Evolutionary conservation across 2,888 invertebrate genomes (phyloP).

Genomic region (Chrysolina oricalcia): DNA sequence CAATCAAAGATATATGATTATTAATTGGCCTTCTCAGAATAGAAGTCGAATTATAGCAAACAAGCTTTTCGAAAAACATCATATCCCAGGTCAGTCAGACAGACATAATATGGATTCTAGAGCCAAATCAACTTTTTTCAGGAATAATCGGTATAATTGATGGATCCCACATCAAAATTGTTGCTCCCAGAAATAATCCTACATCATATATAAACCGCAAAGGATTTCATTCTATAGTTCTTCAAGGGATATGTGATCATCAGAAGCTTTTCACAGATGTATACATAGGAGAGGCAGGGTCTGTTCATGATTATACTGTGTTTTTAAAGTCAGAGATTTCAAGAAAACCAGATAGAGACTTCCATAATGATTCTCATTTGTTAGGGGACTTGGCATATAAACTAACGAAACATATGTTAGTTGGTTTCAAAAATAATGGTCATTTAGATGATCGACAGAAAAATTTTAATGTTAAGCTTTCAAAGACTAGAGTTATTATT

Average conservation of each 20-base stretch:
- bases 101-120: no score
- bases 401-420: constrained; percentile 10
- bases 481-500: constrained; percentile 13
- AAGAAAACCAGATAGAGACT: neutral
- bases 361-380: constrained; percentile 7
- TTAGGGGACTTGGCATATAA: constrained; percentile 24
- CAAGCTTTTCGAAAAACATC: constrained; percentile 16
- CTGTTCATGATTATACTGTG: constrained; percentile 45
- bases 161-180: constrained; percentile 49
- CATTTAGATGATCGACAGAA: constrained; percentile 16
- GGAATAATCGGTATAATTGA: constrained; percentile 29
- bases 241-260: constrained; percentile 27
- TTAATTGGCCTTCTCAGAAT: constrained; percentile 14
- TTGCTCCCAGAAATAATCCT: constrained; percentile 43
- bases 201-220: constrained; percentile 51
- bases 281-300: constrained; percentile 41
- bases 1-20: constrained; percentile 13
- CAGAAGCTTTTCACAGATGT: constrained; percentile 42
- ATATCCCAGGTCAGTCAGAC: constrained; percentile 8
- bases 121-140: no score
- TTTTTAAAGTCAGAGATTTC: constrained; percentile 39
- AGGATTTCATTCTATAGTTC: constrained; percentile 39
- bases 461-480: constrained; percentile 13
- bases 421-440: constrained; percentile 19
- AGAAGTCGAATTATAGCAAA: constrained; percentile 4